Evolutionary conservation across 2,113 vertebrate genomes (phyloP), one percentile per base, ranked within the genome.

Genomic region (Theristicus caerulescens): DNA sequence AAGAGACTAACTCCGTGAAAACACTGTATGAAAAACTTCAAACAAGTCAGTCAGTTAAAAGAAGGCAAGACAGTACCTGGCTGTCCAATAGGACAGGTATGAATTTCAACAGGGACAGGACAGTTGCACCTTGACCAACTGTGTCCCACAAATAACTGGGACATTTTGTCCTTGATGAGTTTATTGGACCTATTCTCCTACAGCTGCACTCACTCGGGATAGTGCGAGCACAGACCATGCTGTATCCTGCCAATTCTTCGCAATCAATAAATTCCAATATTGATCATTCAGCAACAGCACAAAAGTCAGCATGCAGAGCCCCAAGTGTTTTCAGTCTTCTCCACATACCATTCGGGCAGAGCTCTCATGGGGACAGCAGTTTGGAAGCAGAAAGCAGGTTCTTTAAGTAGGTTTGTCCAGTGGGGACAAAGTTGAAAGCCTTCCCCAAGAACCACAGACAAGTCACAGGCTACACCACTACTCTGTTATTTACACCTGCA

Each of bases 1-100:
- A 80, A 51, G 16, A 62, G 27, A 57, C 18, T 13, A 59, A 40
- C 21, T 32, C 17, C 3, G 2, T 27, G 40, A 71, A 40, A 52
- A 42, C 40, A 24, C 25, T 4, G 2, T 5, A 27, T 0, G 0
- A 57, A 52, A 54, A 40, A 12, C 57, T 46, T n/a, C 31, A 15
- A 36, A 32, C 34, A 9, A 24, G 36, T 55, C 5, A 4, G 64
- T 51, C 34, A 12, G 73, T 49, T 44, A 26, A 40, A 38, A 12
- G 22, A 57, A 31, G 22, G 46, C 26, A 24, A 54, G 59, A 6
- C 40, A 54, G 46, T 4, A 67, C 46, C 52, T 21, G 32, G 19
- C 42, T 61, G 31, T 34, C n/a, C 67, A 61, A 34, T 0, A 80
- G 42, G 26, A 36, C n/a, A 36, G 18, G 40, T 8, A 20, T 7